phyloP scores from a whole-genome alignment of 1,140 invertebrate genomes.

The Cardiocondyla obscurior region DNA sequence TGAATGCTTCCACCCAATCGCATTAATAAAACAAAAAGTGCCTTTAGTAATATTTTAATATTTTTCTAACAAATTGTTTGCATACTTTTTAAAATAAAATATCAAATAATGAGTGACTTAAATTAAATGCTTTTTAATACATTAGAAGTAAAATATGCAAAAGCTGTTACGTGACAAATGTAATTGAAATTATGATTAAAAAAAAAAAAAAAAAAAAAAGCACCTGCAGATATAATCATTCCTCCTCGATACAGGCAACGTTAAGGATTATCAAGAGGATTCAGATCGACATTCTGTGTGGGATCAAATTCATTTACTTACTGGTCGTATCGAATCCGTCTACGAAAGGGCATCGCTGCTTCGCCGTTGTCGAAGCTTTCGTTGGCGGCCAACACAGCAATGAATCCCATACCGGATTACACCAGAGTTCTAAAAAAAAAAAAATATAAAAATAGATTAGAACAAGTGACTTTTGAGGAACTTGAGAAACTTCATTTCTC shows the following conservation, averaged over 20 bases:
- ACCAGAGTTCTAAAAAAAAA: conserved; percentile 85
- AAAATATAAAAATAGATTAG: too few species aligned
- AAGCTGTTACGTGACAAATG: not conserved
- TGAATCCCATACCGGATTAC: conserved; percentile 89
- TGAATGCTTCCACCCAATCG: not conserved
- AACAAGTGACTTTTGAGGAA: too few species aligned
- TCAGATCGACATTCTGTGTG: conserved; percentile 1
- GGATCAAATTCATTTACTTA: conserved; percentile 83
- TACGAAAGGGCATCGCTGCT: conserved; percentile 88
- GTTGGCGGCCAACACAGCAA: conserved; percentile 92
- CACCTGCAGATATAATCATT: not conserved
- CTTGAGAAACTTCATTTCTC: too few species aligned
- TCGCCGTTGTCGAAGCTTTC: conserved; percentile 85
- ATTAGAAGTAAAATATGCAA: not conserved
- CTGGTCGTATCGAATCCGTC: conserved; percentile 89
- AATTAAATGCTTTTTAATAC: not conserved
- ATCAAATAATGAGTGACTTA: not conserved
- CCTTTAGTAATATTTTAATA: not conserved
- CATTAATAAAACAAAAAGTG: not conserved
- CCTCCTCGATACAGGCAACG: not conserved
- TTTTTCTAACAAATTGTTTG: not conserved
- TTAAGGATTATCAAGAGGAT: not conserved
- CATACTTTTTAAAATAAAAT: not conserved
- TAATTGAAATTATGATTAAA: not conserved
- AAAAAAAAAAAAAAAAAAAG: too few species aligned